These are phyloP conservation scores for Mystacides longicornis DNA, from an alignment of 2,888 invertebrate species.

Conservation along the genomic window DNA sequence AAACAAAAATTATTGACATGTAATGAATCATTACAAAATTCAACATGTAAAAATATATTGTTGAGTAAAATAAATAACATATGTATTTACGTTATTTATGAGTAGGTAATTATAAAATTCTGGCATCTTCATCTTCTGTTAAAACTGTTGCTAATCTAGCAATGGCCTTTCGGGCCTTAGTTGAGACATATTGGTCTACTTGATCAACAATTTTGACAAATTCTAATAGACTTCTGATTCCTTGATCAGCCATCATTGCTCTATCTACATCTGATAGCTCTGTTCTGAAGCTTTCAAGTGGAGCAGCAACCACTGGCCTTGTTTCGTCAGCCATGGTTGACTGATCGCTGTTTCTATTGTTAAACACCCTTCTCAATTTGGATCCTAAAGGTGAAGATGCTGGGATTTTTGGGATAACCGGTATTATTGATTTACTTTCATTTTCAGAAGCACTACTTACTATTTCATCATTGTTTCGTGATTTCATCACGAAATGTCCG, in stretches of 20 bases:
- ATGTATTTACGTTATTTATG: no score
- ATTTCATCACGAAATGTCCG: background rate
- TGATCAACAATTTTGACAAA: slow-evolving; percentile 22
- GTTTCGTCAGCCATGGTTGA: slow-evolving; percentile 8
- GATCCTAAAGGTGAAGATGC: no score
- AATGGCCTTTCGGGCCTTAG: slow-evolving; percentile 18
- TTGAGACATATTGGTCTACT: slow-evolving; percentile 18
- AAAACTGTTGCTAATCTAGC: slow-evolving; percentile 16
- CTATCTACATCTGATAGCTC: slow-evolving; percentile 5
- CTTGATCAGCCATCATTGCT: slow-evolving; percentile 12
- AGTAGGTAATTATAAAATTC: slow-evolving; percentile 3
- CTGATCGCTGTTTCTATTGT: slow-evolving; percentile 4
- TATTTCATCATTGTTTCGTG: background rate
- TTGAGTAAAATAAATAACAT: no score
- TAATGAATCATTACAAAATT: no score
- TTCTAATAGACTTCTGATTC: slow-evolving; percentile 19
- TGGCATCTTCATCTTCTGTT: slow-evolving; percentile 8
- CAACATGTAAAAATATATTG: no score
- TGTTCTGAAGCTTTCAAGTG: slow-evolving; percentile 3
- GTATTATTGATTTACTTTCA: background rate
- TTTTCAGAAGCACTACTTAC: background rate
- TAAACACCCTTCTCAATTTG: background rate
- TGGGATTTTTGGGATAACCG: slow-evolving; percentile 2
- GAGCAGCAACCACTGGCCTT: slow-evolving; percentile 9
- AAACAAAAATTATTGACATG: no score